Evolutionary conservation across 2,113 vertebrate species (phyloP).

Genomic region (Melozone crissalis): DNA sequence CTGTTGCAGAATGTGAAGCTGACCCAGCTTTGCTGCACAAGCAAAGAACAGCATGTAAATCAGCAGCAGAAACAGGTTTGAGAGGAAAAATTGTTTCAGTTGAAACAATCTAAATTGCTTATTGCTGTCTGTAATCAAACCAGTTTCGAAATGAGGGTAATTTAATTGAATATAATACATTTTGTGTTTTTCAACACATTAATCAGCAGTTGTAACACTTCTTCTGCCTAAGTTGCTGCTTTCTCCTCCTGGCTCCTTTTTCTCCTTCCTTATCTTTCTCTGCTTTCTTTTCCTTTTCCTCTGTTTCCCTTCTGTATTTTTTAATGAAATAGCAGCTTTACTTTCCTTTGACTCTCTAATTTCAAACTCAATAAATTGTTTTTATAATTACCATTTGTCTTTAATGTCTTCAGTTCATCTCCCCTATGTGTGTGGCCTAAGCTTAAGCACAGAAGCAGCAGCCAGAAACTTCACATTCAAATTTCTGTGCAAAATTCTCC

Average conservation of each 20-base stretch:
- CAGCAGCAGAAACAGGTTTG: slow-evolving; percentile 11
- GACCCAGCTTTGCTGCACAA: background rate
- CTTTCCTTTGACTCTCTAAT: background rate
- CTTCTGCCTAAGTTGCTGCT: background rate
- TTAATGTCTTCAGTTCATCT: background rate
- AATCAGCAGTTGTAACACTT: background rate
- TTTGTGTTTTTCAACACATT: background rate
- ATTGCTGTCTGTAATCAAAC: background rate
- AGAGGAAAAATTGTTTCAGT: background rate
- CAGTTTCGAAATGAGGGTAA: background rate
- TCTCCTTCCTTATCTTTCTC: background rate
- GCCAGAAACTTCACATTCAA: background rate
- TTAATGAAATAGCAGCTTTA: background rate
- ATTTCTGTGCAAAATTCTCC: background rate
- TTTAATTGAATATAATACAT: background rate
- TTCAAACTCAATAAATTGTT: background rate
- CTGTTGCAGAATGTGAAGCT: background rate
- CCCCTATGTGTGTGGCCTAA: background rate
- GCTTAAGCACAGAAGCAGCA: background rate
- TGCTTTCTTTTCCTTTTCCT: background rate
- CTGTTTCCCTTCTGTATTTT: background rate
- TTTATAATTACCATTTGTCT: background rate
- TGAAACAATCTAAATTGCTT: background rate
- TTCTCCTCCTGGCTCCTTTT: background rate
- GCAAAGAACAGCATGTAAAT: background rate